A percentile compares a stretch with the other conserved stretches of the same genome.
Evolutionary conservation across 1,140 invertebrate species (phyloP).

Genomic region (Manduca sexta): DNA sequence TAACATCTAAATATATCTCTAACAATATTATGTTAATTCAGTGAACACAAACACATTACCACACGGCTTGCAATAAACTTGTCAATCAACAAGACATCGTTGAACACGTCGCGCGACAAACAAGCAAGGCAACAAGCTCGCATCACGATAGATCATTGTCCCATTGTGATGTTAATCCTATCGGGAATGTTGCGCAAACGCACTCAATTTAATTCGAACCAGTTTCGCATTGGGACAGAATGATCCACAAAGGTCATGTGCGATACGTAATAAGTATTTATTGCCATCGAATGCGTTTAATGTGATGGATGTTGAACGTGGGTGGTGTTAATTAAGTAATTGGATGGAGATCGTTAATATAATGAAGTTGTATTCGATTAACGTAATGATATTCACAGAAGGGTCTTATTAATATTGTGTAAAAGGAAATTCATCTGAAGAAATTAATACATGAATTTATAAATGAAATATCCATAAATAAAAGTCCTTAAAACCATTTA

Average conservation of each 20-base stretch:
- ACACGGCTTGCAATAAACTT: not conserved
- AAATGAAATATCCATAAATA: no score
- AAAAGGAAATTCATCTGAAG: no score
- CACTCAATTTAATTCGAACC: conserved; percentile 14
- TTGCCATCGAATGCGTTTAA: not conserved
- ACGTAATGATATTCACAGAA: no score
- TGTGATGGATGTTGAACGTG: not conserved
- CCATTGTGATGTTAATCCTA: conserved; percentile 59
- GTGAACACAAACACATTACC: no score
- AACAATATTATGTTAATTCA: no score
- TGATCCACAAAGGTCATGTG: conserved; percentile 16
- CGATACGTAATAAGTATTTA: conserved; percentile 4
- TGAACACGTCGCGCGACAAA: not conserved
- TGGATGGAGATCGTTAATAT: no score
- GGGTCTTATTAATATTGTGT: no score
- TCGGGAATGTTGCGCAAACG: conserved; percentile 48
- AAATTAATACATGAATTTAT: no score
- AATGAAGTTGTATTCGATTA: no score
- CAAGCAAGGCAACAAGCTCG: not conserved
- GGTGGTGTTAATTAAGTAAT: no score
- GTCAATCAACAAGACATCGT: conserved; percentile 3
- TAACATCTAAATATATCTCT: no score
- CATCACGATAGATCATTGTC: conserved; percentile 28
- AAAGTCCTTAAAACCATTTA: no score
- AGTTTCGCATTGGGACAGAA: conserved; percentile 8